Base-by-base conservation (phyloP, 2,113 vertebrate species). In the Bubo scandiacus region DNA sequence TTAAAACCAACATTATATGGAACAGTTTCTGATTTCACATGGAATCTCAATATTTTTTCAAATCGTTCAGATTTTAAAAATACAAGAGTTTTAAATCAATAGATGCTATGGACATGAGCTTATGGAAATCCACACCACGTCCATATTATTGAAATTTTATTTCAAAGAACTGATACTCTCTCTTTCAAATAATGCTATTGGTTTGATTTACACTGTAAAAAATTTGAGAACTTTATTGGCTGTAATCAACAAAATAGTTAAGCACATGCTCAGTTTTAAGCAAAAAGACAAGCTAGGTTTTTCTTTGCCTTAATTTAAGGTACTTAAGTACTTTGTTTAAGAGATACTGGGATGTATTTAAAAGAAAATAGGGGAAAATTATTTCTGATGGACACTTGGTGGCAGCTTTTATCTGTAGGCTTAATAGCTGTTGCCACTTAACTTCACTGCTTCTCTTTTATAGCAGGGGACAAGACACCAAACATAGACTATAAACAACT, bases 351-450 rank as follows among this genome's bases (percentile, higher is more conserved):
- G 20, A 65, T 51, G 55, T 49, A 54, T 55, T 65, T 52, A 58
- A 63, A 63, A 81, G 52, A 90, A 81, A 82, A 51, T 6, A 32
- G 23, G 25, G 16, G 57, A 38, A 54, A 84, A 80, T 45, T 59
- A 49, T 92, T 92, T 91, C 73, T 81, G 73, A 71, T 59, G 79
- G 62, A 91, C 88, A 77, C 79, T 88, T 93, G 88, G 80, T 71
- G 91, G 73, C 79, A 91, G 84, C 79, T 93, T 74, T 93, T 66
- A 80, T 83, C 73, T 84, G 57, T 26, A 27, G 30, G 30, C 51
- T 80, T 83, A 87, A 79, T 27, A 34, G 73, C 72, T 68, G 29
- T 72, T 42, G 40, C n/a, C n/a, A 51, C 38, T 89, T 63, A 55
- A 54, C 32, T 86, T 59, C 61, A 43, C 32, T 51, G 67, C 40